Conservation (phyloP, 2,888 invertebrate species). For the Gasteruption jaculator region DNA sequence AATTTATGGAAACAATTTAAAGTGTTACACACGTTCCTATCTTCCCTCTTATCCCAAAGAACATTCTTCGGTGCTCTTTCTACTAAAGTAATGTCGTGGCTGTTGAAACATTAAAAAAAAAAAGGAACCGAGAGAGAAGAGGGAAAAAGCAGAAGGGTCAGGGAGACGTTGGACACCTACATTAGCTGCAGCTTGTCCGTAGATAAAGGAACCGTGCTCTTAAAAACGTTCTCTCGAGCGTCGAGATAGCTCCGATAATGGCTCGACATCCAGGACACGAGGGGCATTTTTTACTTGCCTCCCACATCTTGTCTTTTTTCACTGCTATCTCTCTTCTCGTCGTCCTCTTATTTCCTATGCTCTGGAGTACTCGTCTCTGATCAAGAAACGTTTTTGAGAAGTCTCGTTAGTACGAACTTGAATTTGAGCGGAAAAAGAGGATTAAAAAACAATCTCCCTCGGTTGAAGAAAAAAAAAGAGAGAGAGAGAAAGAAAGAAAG, state of each 20-base stretch:
- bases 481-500: no score
- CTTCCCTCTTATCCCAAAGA: no score
- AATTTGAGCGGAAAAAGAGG: no score
- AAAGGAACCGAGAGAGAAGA: slow-evolving; percentile 7
- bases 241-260: slow-evolving; percentile 42
- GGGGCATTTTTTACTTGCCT: slow-evolving; percentile 31
- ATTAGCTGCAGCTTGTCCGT: slow-evolving; percentile 42
- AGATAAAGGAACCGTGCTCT: slow-evolving; percentile 37
- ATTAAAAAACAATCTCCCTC: no score
- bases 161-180: slow-evolving; percentile 34
- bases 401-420: no score
- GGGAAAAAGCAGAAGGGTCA: slow-evolving; percentile 12
- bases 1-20: no score
- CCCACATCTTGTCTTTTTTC: slow-evolving; percentile 23
- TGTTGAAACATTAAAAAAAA: slow-evolving; percentile 5
- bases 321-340: slow-evolving; percentile 19
- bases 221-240: slow-evolving; percentile 35
- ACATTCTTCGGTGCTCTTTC: no score
- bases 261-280: slow-evolving; percentile 32
- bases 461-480: no score
- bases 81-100: neutral
- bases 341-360: slow-evolving; percentile 4
- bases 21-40: no score
- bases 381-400: no score
- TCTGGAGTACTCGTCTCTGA: no score